phyloP scores from a whole-genome alignment of 2,888 invertebrate species.

The Sycophila texana region DNA sequence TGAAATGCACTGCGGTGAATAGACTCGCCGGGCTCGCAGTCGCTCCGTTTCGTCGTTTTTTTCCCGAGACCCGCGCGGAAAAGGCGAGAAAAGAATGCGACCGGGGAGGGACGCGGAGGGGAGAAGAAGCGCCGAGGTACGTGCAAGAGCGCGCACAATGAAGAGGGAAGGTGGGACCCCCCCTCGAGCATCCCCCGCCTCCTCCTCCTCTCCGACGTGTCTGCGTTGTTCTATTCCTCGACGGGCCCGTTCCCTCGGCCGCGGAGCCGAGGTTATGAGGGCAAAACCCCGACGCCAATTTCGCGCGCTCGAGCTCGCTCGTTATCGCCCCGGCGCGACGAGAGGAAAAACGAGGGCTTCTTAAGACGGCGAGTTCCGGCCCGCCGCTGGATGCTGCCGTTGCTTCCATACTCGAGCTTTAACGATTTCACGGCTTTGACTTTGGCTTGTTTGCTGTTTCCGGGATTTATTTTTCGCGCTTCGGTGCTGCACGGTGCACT shows the following conservation, averaged over 20 bases:
- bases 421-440: slow-evolving; percentile 7
- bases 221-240: slow-evolving; percentile 7
- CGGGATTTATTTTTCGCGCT: not conserved
- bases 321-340: slow-evolving; percentile 22
- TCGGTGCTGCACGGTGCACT: too few relatives aligned
- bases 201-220: not conserved
- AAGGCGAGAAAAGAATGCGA: slow-evolving; percentile 40
- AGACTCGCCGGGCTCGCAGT: not conserved
- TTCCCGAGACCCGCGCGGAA: not conserved
- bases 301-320: slow-evolving; percentile 29
- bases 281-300: slow-evolving; percentile 36
- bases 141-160: slow-evolving; percentile 43
- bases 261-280: slow-evolving; percentile 17
- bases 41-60: slow-evolving; percentile 21
- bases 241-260: not conserved
- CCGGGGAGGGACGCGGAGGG: slow-evolving; percentile 11
- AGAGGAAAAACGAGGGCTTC: slow-evolving; percentile 2
- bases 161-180: slow-evolving; percentile 45
- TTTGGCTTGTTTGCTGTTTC: not conserved
- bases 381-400: not conserved
- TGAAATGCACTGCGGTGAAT: slow-evolving; percentile 32
- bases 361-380: slow-evolving; percentile 14
- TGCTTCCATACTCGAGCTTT: not conserved
- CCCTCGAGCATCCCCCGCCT: not conserved
- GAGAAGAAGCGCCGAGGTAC: slow-evolving; percentile 47